Evolutionary conservation across 2,888 invertebrate genomes (phyloP), one percentile per base, ranked within the genome.

Genomic region (Hermaeophaga mercurialis): DNA sequence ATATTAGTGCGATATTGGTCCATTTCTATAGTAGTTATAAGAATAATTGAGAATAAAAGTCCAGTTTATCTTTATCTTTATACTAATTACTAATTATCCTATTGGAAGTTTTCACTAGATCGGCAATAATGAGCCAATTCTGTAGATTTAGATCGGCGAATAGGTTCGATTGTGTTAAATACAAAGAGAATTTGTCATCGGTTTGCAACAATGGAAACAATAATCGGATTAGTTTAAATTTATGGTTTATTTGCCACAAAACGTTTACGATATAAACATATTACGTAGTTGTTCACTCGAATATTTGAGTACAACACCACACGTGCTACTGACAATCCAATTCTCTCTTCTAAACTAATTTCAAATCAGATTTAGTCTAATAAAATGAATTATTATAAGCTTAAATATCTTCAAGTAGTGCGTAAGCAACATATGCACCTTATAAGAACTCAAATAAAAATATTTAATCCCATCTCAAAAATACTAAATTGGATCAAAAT

Each of bases 241-340:
- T 31, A 31, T 31, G 31, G 31, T 31, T 31, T 31, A 31, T 31
- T 31, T 31, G 31, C 11, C 31, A 3, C 31, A 31, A 31, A 31
- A 31, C 31, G 31, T 31, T 31, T 31, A 31, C 31, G 11, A 31
- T 31, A 31, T 31, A 31, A 31, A 31, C 31, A 31, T 31, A 31
- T 31, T 11, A 31, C 31, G 31, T 31, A 31, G 31, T 31, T 6
- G 12, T n/a, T 31, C 31, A 12, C 9, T 6, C 31, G 31, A 3
- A 12, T 12, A 9, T 26, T 26, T 9, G 31, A 1, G 3, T 2
- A 12, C 8, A 3, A 9, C 31, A 1, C 9, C n/a, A 31, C 31
- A 31, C 31, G 31, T 31, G 31, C 31, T 3, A 11, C 11, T 31
- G 31, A 31, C 31, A 31, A 31, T 31, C 31, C 11, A 12, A 9